Base-by-base conservation (phyloP, 2,888 invertebrate genomes). In the Ophion obscuratus region DNA sequence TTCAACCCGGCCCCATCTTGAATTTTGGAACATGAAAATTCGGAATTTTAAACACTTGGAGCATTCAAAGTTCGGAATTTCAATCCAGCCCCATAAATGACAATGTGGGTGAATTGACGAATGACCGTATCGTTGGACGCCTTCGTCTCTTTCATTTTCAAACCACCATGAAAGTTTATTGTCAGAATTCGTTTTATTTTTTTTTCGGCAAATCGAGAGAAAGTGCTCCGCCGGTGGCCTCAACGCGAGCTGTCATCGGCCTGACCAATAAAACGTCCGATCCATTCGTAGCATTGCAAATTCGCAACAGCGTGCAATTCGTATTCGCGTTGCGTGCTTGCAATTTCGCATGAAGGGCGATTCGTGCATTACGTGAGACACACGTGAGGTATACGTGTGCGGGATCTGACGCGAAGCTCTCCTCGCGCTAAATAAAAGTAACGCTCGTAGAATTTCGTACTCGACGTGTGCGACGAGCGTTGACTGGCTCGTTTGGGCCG, bases 201-300 rank as follows among this genome's bases (percentile, higher is more conserved):
- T n/a, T n/a, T 75, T 70, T 53, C 36, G 76, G 53, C 40, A 61
- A 36, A 17, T 59, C 57, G 20, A 75, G 82, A 82, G 82, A 82
- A 82, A 82, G 82, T 82, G 36, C 57, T n/a, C 10, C 14, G 62
- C 53, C 24, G 62, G 68, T 62, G 82, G 62, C 64, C 70, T 82
- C 76, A 17, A 14, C 53, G 5, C 53, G 53, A 24, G 27, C 62
- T 3, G 27, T 57, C 59, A 62, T 31, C 62, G 44, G 44, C 11
- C 53, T 11, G 76, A n/a, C 14, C n/a, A 40, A 24, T 17, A 73
- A 66, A 77, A 71, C 24, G 70, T 59, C 24, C 57, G 57, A 24
- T 20, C 14, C 61, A 36, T 67, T 44, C 66, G n/a, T 17, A 36
- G n/a, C 24, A 24, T 57, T 70, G 70, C 40, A 47, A 36, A 53